Evolutionary conservation across 1,140 invertebrate species (phyloP).

Genomic region (Caenorhabditis tropicalis): DNA sequence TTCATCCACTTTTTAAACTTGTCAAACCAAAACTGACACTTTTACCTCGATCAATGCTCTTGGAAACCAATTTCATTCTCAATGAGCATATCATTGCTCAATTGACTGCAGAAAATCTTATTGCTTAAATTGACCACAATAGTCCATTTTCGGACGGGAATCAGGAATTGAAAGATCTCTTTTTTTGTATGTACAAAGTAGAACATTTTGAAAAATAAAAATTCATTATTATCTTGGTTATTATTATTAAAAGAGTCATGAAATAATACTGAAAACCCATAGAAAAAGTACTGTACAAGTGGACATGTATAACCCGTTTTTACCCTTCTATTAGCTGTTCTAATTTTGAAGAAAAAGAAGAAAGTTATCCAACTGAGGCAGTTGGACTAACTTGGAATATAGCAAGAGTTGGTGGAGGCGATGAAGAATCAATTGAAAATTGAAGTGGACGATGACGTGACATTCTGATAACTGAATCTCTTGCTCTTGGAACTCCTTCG

Average conservation of each 20-base stretch:
- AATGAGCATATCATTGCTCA: slow-evolving; percentile 66
- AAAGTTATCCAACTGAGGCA: not conserved
- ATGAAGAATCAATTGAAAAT: not conserved
- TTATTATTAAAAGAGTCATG: not conserved
- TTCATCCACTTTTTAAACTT: slow-evolving; percentile 70
- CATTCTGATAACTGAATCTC: slow-evolving; percentile 33
- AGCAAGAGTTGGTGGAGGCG: slow-evolving; percentile 17
- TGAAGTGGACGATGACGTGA: slow-evolving; percentile 5
- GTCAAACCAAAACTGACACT: slow-evolving; percentile 69
- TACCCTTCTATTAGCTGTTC: not conserved
- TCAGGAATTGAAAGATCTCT: not conserved
- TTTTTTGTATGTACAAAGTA: slow-evolving; percentile 40
- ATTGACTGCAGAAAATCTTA: slow-evolving; percentile 57
- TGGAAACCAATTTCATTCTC: slow-evolving; percentile 68
- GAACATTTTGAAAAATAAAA: not conserved
- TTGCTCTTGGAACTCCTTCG: not conserved
- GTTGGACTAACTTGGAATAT: slow-evolving; percentile 26
- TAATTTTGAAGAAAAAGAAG: not conserved
- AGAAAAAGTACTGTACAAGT: slow-evolving; percentile 34
- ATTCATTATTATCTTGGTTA: not conserved
- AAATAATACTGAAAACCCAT: not conserved
- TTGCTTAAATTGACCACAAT: not conserved
- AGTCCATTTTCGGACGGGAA: not conserved
- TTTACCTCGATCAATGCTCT: slow-evolving; percentile 63
- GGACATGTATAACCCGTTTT: not conserved